These are phyloP conservation scores for Patella depressa DNA, from an alignment of 2,888 invertebrate species.

Conservation along the genomic window DNA sequence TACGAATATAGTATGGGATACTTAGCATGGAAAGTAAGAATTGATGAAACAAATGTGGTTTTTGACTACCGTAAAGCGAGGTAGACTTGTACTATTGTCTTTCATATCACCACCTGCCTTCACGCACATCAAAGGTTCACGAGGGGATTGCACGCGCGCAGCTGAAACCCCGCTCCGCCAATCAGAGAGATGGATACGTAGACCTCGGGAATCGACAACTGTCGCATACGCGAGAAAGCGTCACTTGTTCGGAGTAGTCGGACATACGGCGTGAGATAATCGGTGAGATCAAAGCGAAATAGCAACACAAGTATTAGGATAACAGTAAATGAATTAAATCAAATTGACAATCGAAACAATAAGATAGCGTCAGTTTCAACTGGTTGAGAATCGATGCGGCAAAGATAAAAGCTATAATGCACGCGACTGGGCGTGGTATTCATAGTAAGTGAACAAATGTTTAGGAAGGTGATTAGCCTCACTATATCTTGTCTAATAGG, in stretches of 20 bases:
- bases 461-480: no score
- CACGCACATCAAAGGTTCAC: not conserved
- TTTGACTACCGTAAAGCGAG: no score
- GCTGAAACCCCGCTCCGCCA: not conserved
- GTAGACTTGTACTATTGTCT: not conserved
- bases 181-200: not conserved
- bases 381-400: not conserved
- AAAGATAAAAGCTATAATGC: not conserved
- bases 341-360: not conserved
- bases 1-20: no score
- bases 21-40: no score
- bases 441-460: not conserved
- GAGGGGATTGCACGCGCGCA: constrained; percentile 2
- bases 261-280: not conserved
- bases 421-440: constrained; percentile 4
- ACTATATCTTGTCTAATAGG: no score
- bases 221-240: not conserved
- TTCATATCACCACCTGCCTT: not conserved
- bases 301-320: not conserved
- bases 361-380: not conserved
- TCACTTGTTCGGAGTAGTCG: not conserved
- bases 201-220: not conserved
- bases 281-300: not conserved
- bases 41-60: no score
- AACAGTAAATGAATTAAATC: constrained; percentile 7